A percentile compares a stretch with the other conserved stretches of the same genome.
Conservation (phyloP, 37 sponge, comb jelly and placozoan species). For the Cliona cf. orientalis region DNA sequence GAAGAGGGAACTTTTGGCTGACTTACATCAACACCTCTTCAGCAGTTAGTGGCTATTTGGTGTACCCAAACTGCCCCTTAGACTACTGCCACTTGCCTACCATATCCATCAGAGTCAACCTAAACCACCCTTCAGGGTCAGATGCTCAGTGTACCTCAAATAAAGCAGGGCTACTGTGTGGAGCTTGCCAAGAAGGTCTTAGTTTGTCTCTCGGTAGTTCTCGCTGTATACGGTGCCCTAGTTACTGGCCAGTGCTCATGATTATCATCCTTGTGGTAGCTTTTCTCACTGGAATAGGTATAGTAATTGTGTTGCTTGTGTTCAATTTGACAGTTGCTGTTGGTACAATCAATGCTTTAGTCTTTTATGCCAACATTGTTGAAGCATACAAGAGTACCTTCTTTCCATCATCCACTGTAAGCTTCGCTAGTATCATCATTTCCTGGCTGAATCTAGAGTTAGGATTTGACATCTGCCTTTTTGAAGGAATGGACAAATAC, state of each 20-base stretch:
- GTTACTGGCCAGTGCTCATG: not conserved
- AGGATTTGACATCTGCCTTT: too few relatives aligned
- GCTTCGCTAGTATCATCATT: not conserved
- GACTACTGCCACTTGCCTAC: too few relatives aligned
- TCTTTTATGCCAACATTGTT: conserved; percentile 13
- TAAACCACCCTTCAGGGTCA: too few relatives aligned
- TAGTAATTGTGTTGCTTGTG: conserved; percentile 2
- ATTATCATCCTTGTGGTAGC: too few relatives aligned
- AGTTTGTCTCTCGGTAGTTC: not conserved
- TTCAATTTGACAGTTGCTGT: not conserved
- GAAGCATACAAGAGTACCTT: not conserved
- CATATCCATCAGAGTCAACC: too few relatives aligned
- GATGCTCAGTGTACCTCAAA: not conserved
- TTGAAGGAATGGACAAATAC: too few relatives aligned
- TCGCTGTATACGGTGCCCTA: not conserved
- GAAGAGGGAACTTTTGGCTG: too few relatives aligned
- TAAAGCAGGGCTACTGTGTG: not conserved
- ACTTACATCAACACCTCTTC: too few relatives aligned
- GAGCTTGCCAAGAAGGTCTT: not conserved
- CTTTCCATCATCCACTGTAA: not conserved
- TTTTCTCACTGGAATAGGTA: not conserved
- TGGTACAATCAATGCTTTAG: conserved; percentile 7
- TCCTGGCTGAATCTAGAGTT: not conserved
- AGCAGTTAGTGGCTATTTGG: too few relatives aligned
- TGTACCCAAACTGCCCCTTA: too few relatives aligned